Conservation (phyloP, 2,797 vertebrate genomes). For the Salarias fasciatus region DNA sequence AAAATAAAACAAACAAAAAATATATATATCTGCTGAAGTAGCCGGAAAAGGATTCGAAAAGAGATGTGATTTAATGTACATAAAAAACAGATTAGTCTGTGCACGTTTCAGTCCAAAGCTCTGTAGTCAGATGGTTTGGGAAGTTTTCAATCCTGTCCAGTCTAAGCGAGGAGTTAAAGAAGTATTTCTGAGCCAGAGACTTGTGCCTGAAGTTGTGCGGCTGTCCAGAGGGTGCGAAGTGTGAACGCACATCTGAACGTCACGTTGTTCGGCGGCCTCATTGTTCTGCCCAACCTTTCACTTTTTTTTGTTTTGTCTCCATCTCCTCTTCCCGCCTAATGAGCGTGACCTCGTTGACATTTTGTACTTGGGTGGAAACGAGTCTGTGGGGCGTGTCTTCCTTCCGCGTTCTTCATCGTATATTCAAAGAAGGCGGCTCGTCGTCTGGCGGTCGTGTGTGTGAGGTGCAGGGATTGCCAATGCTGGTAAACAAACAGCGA, state of each 20-base stretch:
- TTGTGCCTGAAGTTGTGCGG: constrained; percentile 22
- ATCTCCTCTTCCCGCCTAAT: constrained; percentile 27
- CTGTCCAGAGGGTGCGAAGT: constrained; percentile 13
- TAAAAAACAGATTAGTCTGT: too few species aligned
- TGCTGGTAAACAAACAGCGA: constrained; percentile 33
- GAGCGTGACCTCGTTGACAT: constrained; percentile 55
- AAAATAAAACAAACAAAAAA: neutral
- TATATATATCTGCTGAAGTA: constrained; percentile 19
- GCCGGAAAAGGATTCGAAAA: constrained; percentile 12
- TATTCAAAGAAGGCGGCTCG: neutral
- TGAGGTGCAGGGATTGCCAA: constrained; percentile 39
- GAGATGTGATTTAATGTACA: neutral
- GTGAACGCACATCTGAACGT: constrained; percentile 33
- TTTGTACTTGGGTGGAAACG: constrained; percentile 24
- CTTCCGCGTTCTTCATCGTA: constrained; percentile 34
- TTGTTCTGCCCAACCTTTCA: constrained; percentile 15
- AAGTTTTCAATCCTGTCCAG: constrained; percentile 2
- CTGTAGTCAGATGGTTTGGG: neutral
- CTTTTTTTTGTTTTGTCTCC: neutral
- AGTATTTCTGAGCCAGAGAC: constrained; percentile 6
- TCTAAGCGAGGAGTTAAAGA: constrained; percentile 20
- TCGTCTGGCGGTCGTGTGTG: constrained; percentile 1
- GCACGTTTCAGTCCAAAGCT: neutral
- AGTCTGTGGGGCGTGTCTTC: constrained; percentile 20
- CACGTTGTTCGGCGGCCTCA: constrained; percentile 12